Evolutionary conservation across 2,888 invertebrate species (phyloP).

Genomic region (Heliconius sara): DNA sequence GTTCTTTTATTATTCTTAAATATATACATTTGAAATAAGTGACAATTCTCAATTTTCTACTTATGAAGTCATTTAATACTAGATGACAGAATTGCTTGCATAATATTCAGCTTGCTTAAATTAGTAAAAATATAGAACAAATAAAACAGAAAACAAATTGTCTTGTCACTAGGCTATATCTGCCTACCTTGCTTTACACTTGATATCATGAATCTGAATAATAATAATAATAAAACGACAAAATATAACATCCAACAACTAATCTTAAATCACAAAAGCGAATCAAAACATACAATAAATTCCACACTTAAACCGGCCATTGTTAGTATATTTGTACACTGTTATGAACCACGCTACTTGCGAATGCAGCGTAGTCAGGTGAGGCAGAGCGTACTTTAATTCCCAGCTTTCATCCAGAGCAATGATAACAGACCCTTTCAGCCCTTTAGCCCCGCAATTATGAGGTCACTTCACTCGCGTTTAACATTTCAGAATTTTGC

Average conservation of each 20-base stretch:
- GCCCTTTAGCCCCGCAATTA: constrained; percentile 45
- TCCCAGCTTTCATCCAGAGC: constrained; percentile 40
- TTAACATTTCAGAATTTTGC: constrained; percentile 42
- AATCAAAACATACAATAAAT: constrained; percentile 14
- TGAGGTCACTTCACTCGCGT: constrained; percentile 45
- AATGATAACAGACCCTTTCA: constrained; percentile 47
- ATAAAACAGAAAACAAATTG: neutral
- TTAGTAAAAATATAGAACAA: too few relatives aligned
- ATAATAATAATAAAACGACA: neutral
- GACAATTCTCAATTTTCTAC: too few relatives aligned
- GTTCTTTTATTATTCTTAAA: too few relatives aligned
- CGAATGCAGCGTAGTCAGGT: constrained; percentile 36
- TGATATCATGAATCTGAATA: neutral
- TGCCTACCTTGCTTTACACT: neutral
- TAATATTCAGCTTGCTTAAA: too few relatives aligned
- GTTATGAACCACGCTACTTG: constrained; percentile 25
- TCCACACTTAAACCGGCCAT: constrained; percentile 15
- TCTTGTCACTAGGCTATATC: neutral
- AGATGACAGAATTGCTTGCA: too few relatives aligned
- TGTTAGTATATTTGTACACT: constrained; percentile 16
- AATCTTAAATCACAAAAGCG: neutral
- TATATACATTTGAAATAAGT: too few relatives aligned
- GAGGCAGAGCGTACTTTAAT: constrained; percentile 42
- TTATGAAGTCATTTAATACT: too few relatives aligned
- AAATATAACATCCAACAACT: neutral